phyloP scores from a whole-genome alignment of 1,140 invertebrate genomes.

The Drepana arcuata region DNA sequence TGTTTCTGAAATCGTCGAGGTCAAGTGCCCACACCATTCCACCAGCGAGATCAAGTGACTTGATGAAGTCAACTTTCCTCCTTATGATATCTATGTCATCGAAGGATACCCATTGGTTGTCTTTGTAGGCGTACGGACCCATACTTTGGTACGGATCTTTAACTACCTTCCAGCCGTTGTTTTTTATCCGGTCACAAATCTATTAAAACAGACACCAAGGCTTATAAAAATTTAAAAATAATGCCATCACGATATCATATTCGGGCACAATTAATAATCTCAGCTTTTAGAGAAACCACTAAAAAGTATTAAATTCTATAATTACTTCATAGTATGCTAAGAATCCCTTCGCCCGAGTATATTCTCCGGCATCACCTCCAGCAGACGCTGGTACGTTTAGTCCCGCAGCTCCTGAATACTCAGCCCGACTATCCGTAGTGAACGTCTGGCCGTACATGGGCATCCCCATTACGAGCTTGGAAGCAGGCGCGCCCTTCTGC shows the following conservation, averaged over 20 bases:
- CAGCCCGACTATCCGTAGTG: constrained; percentile 68
- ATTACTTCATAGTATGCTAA: constrained; percentile 90
- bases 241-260: too few species aligned
- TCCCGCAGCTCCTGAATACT: constrained; percentile 73
- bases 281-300: too few species aligned
- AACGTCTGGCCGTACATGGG: constrained; percentile 93
- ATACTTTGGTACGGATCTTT: constrained; percentile 82
- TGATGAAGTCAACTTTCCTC: constrained; percentile 83
- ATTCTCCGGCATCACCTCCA: constrained; percentile 84
- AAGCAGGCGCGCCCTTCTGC: constrained; percentile 82
- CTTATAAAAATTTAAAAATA: constrained; percentile 3
- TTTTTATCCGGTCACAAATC: constrained; percentile 86
- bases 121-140: constrained; percentile 89
- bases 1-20: constrained; percentile 87
- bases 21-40: constrained; percentile 94
- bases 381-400: constrained; percentile 82
- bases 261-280: too few species aligned
- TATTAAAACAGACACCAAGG: constrained; percentile 29
- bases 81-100: constrained; percentile 87
- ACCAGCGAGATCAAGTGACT: constrained; percentile 83
- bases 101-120: constrained; percentile 91
- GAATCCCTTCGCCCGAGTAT: constrained; percentile 87
- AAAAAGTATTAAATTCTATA: too few species aligned
- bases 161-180: constrained; percentile 84
- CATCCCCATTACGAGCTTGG: constrained; percentile 90